Evolutionary conservation across 2,888 invertebrate genomes (phyloP).

Genomic region (Melinaea marsaeus): DNA sequence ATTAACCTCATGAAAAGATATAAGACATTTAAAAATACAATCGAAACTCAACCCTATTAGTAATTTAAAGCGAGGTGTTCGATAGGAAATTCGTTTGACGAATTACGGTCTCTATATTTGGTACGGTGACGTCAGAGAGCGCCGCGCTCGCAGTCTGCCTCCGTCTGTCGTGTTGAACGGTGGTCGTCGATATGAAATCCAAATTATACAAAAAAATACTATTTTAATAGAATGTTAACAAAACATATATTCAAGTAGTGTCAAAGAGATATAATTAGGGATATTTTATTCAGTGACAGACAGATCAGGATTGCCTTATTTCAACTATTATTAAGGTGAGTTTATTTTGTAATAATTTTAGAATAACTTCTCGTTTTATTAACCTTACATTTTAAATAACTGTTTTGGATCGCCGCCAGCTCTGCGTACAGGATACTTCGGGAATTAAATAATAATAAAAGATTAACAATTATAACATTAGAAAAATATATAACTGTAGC

Average conservation of each 20-base stretch:
- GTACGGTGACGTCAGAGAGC: constrained; percentile 58
- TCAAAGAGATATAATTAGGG: constrained; percentile 9
- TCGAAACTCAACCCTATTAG: constrained; percentile 38
- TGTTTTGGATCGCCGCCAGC: no score
- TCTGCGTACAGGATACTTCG: background rate
- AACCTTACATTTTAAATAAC: background rate
- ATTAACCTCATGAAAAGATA: constrained; percentile 47
- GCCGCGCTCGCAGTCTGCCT: constrained; percentile 64
- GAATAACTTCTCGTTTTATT: background rate
- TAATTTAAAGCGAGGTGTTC: constrained; percentile 11
- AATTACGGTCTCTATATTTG: constrained; percentile 59
- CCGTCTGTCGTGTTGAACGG: constrained; percentile 59
- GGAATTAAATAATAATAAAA: background rate
- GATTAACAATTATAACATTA: background rate
- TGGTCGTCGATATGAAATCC: constrained; percentile 38
- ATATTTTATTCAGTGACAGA: constrained; percentile 1
- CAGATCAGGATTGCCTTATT: constrained; percentile 44
- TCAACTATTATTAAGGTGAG: constrained; percentile 45
- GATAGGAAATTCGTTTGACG: constrained; percentile 42
- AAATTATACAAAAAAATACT: constrained; percentile 24
- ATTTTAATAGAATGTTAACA: constrained; percentile 21
- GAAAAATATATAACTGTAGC: no score
- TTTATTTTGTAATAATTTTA: constrained; percentile 20
- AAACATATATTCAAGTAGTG: constrained; percentile 13
- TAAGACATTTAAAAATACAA: constrained; percentile 33